phyloP scores from a whole-genome alignment of 2,113 vertebrate genomes.

The Onychorhynchus coronatus region DNA sequence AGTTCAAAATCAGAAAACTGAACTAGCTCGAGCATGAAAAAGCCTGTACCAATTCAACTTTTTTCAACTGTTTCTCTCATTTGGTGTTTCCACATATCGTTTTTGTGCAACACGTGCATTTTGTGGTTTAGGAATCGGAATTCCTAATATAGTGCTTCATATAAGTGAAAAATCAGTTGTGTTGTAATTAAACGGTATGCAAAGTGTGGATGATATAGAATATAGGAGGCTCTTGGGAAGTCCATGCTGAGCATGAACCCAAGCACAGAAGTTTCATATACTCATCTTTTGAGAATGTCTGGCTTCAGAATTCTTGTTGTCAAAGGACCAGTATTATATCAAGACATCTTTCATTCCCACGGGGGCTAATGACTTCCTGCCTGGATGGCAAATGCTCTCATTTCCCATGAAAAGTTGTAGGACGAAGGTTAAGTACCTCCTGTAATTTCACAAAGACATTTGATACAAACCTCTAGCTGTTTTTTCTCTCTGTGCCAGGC shows the following conservation, averaged over 20 bases:
- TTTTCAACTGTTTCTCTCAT: neutral
- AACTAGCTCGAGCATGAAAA: neutral
- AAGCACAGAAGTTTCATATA: neutral
- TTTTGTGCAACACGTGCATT: neutral
- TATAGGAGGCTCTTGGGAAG: neutral
- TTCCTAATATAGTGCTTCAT: neutral
- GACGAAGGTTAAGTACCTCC: constrained; percentile 1
- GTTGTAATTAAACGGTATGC: neutral
- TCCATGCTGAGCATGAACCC: neutral
- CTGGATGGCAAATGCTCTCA: neutral
- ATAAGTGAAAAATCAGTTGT: neutral
- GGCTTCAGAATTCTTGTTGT: neutral
- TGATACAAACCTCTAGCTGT: neutral
- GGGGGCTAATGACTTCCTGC: neutral
- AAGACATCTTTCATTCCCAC: neutral
- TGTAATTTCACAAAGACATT: neutral
- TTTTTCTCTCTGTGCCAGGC: neutral
- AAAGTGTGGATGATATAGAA: neutral
- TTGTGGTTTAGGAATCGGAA: neutral
- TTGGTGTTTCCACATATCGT: neutral
- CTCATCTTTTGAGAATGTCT: neutral
- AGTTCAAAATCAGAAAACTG: neutral
- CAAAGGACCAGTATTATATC: neutral
- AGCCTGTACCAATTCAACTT: neutral
- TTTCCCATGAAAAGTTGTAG: neutral